These are phyloP conservation scores for Brachionus calyciflorus DNA, from an alignment of 1,140 invertebrate species.

Conservation along the genomic window DNA sequence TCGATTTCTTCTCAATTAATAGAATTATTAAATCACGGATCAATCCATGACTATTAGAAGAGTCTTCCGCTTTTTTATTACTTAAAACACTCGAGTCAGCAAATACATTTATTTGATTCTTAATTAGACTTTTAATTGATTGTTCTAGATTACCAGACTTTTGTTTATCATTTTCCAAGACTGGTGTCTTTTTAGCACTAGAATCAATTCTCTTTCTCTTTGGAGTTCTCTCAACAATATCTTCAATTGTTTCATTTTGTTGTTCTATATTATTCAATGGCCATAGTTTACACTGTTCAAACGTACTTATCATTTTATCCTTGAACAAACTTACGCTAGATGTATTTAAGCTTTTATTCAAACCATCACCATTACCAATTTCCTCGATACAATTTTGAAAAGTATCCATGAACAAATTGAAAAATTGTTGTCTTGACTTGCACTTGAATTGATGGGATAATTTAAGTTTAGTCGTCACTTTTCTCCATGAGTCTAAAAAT, in stretches of 20 bases:
- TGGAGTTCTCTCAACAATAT: background rate
- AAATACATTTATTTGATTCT: background rate
- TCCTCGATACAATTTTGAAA: conserved; percentile 43
- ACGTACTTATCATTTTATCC: conserved; percentile 22
- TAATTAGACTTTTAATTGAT: no score
- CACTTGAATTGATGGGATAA: conserved; percentile 25
- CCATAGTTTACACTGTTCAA: conserved; percentile 25
- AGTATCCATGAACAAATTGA: conserved; percentile 33
- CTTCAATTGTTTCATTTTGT: background rate
- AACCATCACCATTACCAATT: conserved; percentile 23
- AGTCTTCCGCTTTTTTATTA: background rate
- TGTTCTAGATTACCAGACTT: no score
- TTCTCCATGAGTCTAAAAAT: conserved; percentile 18
- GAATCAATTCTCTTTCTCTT: background rate
- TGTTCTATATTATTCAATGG: conserved; percentile 4
- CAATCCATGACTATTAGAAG: background rate
- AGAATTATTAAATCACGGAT: background rate
- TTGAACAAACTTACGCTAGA: background rate
- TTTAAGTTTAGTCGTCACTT: conserved; percentile 3
- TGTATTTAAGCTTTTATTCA: background rate
- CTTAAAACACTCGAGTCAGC: background rate
- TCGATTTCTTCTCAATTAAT: conserved; percentile 1
- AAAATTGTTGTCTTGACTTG: conserved; percentile 38
- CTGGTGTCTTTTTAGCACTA: no score
- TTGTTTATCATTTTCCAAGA: no score